phyloP scores from a whole-genome alignment of 2,113 vertebrate species.

The Nettapus auritus region DNA sequence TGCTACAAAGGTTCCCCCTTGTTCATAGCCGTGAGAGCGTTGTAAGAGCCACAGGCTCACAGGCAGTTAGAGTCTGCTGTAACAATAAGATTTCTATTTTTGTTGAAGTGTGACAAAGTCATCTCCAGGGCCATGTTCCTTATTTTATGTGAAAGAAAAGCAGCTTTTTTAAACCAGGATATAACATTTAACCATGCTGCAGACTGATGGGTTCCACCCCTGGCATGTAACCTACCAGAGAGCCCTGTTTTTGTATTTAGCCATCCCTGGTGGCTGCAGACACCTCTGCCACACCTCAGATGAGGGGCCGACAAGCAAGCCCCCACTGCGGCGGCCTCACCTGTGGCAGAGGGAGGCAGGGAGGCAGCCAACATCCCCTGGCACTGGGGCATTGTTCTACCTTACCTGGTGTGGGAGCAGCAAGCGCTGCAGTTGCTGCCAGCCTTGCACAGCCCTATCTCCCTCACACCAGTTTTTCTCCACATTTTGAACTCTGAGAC shows the following conservation, averaged over 20 bases:
- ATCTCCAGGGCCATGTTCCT: neutral
- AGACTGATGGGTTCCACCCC: neutral
- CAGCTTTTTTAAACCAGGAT: neutral
- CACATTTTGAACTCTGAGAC: neutral
- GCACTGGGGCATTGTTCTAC: neutral
- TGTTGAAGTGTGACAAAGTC: neutral
- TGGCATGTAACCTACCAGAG: neutral
- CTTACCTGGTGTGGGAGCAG: neutral
- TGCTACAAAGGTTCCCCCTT: neutral
- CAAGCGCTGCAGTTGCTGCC: neutral
- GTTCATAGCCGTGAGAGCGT: neutral
- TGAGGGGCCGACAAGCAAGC: accelerated
- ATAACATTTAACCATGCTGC: neutral
- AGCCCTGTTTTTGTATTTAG: neutral
- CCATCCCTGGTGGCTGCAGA: neutral
- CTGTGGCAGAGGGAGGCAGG: accelerated
- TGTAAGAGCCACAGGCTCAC: neutral
- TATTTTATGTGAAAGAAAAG: neutral
- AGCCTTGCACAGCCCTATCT: neutral
- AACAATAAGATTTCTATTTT: neutral
- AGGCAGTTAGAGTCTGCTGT: neutral
- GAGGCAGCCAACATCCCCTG: neutral
- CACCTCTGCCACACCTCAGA: neutral
- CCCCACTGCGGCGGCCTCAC: too few relatives aligned
- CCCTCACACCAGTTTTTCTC: neutral